Conservation (phyloP, 2,888 invertebrate genomes). For the Eupithecia dodoneata region DNA sequence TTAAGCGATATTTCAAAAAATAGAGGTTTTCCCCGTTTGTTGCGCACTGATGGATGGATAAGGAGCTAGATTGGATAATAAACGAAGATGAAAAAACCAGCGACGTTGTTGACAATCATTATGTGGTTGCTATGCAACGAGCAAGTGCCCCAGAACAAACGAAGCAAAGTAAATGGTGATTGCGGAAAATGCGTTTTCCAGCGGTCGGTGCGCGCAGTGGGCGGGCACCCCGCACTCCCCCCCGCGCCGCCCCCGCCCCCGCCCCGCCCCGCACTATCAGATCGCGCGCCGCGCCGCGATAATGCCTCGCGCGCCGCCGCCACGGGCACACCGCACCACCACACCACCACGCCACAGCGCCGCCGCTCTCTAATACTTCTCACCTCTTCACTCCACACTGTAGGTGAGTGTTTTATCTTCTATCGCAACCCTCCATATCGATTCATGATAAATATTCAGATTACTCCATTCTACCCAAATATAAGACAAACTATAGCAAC, state of each 20-base stretch:
- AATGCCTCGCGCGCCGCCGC: slow-evolving; percentile 21
- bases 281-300: slow-evolving; percentile 39
- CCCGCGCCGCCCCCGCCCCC: slow-evolving; percentile 41
- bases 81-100: neutral
- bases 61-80: neutral
- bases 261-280: slow-evolving; percentile 35
- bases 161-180: neutral
- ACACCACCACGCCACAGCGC: neutral
- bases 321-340: neutral
- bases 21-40: neutral
- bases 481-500: neutral
- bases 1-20: neutral
- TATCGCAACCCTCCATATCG: slow-evolving; percentile 1
- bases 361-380: neutral
- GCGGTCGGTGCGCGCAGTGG: neutral
- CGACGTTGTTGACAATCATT: neutral
- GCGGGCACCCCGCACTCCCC: slow-evolving; percentile 28
- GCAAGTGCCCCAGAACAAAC: neutral
- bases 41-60: neutral
- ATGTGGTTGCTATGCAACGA: neutral
- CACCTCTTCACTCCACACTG: neutral
- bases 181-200: slow-evolving; percentile 24
- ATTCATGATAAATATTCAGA: neutral
- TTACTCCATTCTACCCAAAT: neutral
- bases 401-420: slow-evolving; percentile 23